phyloP scores from a whole-genome alignment of 2,113 vertebrate species.

The Tachycineta bicolor region DNA sequence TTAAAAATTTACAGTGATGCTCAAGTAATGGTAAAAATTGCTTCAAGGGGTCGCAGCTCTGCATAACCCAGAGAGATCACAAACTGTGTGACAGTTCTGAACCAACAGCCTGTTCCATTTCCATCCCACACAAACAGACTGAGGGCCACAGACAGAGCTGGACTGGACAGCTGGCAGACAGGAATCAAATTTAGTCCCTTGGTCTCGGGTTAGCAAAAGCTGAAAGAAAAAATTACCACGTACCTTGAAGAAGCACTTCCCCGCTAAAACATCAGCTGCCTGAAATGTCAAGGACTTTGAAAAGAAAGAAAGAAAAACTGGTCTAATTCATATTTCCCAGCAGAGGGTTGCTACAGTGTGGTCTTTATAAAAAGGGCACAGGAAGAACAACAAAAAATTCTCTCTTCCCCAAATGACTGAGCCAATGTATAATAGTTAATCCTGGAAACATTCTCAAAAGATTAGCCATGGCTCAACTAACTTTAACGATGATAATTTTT shows the following conservation, averaged over 20 bases:
- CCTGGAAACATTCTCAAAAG: constrained; percentile 26
- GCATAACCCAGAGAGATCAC: neutral
- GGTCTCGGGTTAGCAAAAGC: neutral
- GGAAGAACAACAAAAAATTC: neutral
- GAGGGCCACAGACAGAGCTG: neutral
- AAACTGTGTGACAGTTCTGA: neutral
- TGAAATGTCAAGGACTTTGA: neutral
- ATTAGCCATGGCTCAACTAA: constrained; percentile 18
- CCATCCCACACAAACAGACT: neutral
- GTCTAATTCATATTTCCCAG: neutral
- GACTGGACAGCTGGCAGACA: neutral
- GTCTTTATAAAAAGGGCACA: neutral
- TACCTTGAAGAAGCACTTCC: neutral
- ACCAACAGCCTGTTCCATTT: neutral
- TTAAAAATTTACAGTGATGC: neutral
- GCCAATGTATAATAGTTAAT: constrained; percentile 29
- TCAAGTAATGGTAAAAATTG: neutral
- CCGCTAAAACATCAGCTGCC: neutral
- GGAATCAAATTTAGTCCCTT: neutral
- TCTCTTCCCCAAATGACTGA: neutral
- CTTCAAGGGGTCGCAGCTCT: neutral
- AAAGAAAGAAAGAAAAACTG: neutral
- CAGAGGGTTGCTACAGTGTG: neutral
- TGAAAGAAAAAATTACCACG: neutral
- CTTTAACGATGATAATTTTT: constrained; percentile 35